phyloP scores from a whole-genome alignment of 2,113 vertebrate genomes.

The Toxotes jaculatrix region DNA sequence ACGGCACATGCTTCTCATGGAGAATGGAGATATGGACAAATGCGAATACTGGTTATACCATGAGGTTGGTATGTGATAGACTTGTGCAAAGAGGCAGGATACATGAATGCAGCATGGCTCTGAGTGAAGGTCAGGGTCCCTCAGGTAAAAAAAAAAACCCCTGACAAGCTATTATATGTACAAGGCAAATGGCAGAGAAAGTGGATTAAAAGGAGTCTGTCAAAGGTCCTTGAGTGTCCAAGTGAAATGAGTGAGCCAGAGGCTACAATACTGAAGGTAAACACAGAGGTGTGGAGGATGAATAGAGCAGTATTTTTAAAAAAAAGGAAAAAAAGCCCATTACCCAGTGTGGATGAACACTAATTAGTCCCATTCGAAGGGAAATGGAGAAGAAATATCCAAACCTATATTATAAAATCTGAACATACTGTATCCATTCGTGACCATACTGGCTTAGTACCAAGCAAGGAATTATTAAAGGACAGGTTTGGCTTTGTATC shows the following conservation, averaged over 20 bases:
- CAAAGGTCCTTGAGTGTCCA: slow-evolving; percentile 43
- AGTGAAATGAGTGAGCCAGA: slow-evolving; percentile 10
- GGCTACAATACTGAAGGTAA: background rate
- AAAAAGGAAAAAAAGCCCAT: background rate
- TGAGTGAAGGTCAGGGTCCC: slow-evolving; percentile 23
- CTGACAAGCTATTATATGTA: slow-evolving; percentile 1
- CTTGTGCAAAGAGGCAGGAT: background rate
- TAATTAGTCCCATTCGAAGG: background rate
- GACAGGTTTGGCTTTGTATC: background rate
- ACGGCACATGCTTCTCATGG: background rate
- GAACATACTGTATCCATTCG: background rate
- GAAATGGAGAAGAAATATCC: background rate
- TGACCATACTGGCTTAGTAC: background rate
- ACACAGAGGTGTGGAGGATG: background rate
- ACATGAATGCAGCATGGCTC: background rate
- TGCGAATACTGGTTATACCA: background rate
- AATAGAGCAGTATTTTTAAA: background rate
- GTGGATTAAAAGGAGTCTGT: background rate
- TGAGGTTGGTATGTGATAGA: background rate
- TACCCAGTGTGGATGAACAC: background rate
- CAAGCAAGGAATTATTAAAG: background rate
- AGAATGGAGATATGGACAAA: background rate
- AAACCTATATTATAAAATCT: background rate
- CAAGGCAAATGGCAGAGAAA: slow-evolving; percentile 17
- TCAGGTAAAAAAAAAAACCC: background rate